Conservation (phyloP, 2,113 vertebrate genomes). For the Paradisaea rubra region DNA sequence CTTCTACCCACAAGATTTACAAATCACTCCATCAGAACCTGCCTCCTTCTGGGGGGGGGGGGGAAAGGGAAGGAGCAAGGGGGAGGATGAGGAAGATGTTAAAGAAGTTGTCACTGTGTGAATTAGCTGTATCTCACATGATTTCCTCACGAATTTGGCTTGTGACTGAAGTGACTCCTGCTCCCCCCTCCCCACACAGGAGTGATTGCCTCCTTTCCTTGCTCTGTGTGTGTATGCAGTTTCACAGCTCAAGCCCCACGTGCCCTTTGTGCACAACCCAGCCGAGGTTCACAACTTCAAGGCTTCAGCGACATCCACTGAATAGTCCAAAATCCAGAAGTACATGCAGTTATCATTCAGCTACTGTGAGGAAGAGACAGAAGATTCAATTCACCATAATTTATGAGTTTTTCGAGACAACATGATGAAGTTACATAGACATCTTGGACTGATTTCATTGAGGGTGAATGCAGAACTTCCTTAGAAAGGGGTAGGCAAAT, state of each 20-base stretch:
- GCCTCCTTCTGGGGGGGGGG: background rate
- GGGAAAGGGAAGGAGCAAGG: no score
- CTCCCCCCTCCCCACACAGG: background rate
- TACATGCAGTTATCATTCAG: background rate
- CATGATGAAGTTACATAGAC: background rate
- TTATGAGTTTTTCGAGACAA: background rate
- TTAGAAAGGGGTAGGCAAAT: background rate
- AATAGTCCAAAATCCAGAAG: background rate
- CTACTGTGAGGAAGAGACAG: background rate
- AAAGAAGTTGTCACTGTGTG: background rate
- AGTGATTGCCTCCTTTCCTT: background rate
- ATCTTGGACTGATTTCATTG: background rate
- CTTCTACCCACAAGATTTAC: background rate
- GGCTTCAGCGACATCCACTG: background rate
- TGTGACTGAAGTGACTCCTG: background rate
- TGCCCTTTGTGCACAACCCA: background rate
- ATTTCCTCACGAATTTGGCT: background rate
- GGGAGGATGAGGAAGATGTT: background rate
- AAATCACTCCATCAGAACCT: background rate
- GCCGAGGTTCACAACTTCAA: background rate
- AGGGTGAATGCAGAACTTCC: background rate
- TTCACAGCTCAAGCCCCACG: background rate
- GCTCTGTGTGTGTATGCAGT: rapidly evolving
- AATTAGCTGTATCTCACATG: background rate
- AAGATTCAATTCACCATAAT: background rate